Evolutionary conservation across 2,888 invertebrate genomes (phyloP).

Genomic region (Lycophotia porphyrea): DNA sequence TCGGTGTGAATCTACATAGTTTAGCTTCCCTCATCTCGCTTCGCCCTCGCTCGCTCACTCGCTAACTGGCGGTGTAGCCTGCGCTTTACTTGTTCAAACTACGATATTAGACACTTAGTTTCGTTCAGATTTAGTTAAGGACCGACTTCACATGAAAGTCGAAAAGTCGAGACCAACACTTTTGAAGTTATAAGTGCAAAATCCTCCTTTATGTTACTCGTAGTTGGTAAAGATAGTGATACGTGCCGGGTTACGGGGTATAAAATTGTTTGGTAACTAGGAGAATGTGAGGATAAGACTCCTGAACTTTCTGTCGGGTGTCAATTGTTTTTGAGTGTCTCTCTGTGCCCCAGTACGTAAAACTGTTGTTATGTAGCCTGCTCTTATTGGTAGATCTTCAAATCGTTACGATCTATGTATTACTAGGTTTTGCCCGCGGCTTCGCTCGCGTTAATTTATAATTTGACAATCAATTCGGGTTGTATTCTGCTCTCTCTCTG

Average conservation of each 20-base stretch:
- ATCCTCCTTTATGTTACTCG: conserved; percentile 39
- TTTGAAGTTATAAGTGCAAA: conserved; percentile 47
- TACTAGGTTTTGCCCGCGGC: too few species aligned
- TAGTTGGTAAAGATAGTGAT: conserved; percentile 42
- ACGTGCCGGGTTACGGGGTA: conserved; percentile 23
- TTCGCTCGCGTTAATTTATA: too few species aligned
- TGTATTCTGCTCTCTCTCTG: too few species aligned
- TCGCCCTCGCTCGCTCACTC: too few species aligned
- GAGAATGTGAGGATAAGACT: conserved; percentile 12
- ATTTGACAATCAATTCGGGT: too few species aligned
- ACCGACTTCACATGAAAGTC: conserved; percentile 34
- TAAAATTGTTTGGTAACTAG: conserved; percentile 47
- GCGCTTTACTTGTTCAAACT: conserved; percentile 2
- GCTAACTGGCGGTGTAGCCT: too few species aligned
- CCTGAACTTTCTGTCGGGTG: neutral
- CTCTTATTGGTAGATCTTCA: neutral
- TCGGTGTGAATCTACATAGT: too few species aligned
- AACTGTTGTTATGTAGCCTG: neutral
- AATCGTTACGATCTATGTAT: neutral
- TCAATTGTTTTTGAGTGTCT: conserved; percentile 19
- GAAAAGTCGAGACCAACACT: conserved; percentile 28
- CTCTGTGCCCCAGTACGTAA: neutral
- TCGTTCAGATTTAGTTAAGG: conserved; percentile 33
- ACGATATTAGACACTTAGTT: conserved; percentile 34
- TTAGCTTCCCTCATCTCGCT: too few species aligned